Percentiles rank a stretch among this genome's conserved stretches.
Evolutionary conservation across 2,888 invertebrate genomes (phyloP).

Genomic region (Tipula confusa): DNA sequence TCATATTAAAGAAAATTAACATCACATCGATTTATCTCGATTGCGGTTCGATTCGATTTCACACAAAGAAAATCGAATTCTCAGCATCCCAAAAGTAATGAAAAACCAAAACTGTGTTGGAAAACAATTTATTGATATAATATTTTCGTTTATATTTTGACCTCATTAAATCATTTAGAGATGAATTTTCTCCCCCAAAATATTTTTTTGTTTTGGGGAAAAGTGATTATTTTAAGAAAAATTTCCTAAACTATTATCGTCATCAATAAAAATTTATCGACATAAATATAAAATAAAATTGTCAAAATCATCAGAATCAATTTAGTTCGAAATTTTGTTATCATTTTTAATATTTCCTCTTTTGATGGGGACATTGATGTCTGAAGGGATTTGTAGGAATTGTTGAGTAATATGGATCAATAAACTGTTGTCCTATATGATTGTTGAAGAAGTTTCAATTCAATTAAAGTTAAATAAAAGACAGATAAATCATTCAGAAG

Average conservation of each 20-base stretch:
- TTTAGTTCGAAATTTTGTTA: conserved; percentile 6
- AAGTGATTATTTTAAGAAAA: background rate
- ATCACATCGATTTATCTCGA: background rate
- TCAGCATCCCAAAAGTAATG: background rate
- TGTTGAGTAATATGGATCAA: background rate
- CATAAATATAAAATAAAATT: background rate
- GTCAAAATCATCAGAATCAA: conserved; percentile 25
- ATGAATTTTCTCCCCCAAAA: background rate
- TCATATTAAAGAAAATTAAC: background rate
- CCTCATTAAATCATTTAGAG: conserved; percentile 20
- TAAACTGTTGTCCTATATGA: background rate
- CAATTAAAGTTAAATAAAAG: too few relatives aligned
- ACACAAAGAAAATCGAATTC: background rate
- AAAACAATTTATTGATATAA: conserved; percentile 4
- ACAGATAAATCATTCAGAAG: too few relatives aligned
- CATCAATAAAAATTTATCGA: conserved; percentile 12
- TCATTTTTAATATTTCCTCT: background rate
- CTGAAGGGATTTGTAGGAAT: background rate
- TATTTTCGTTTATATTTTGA: background rate
- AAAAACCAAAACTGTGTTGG: background rate
- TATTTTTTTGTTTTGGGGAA: background rate
- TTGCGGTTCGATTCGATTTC: background rate
- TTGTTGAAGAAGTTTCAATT: too few relatives aligned
- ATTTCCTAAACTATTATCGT: conserved; percentile 5
- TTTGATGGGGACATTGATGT: background rate